Evolutionary conservation across 2,113 vertebrate species (phyloP).

Genomic region (Serilophus lunatus): DNA sequence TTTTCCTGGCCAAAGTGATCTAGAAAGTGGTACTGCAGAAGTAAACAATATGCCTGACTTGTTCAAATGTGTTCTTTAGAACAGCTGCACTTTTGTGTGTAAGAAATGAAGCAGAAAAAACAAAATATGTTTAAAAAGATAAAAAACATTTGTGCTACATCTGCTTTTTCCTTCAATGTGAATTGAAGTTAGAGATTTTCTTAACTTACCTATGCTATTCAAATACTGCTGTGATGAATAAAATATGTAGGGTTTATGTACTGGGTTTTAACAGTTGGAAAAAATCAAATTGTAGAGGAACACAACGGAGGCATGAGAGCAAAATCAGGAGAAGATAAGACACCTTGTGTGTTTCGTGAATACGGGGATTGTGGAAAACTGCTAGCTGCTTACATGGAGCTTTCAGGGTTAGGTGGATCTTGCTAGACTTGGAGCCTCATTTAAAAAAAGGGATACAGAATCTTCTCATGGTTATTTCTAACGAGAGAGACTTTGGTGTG

Average conservation of each 20-base stretch:
- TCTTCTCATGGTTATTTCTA: not conserved
- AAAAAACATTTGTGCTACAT: not conserved
- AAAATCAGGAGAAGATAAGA: not conserved
- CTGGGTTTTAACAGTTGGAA: not conserved
- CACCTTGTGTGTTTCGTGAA: not conserved
- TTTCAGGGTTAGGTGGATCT: not conserved
- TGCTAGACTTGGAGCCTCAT: not conserved
- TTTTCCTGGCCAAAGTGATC: not conserved
- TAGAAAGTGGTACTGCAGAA: not conserved
- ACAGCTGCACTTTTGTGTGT: not conserved
- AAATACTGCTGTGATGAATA: not conserved
- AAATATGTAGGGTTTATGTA: not conserved
- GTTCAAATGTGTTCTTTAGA: not conserved
- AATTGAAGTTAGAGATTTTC: not conserved
- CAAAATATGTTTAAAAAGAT: not conserved
- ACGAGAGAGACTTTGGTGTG: fast-evolving
- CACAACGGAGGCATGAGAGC: not conserved
- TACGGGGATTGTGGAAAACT: not conserved
- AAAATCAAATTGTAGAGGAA: not conserved
- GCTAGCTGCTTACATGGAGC: not conserved
- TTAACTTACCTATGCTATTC: not conserved
- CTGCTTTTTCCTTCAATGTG: not conserved
- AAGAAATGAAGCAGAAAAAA: not conserved
- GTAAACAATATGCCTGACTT: not conserved
- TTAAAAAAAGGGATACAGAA: not conserved